Evolutionary conservation across 2,888 invertebrate species (phyloP).

Genomic region (Drosophila peninsularis): DNA sequence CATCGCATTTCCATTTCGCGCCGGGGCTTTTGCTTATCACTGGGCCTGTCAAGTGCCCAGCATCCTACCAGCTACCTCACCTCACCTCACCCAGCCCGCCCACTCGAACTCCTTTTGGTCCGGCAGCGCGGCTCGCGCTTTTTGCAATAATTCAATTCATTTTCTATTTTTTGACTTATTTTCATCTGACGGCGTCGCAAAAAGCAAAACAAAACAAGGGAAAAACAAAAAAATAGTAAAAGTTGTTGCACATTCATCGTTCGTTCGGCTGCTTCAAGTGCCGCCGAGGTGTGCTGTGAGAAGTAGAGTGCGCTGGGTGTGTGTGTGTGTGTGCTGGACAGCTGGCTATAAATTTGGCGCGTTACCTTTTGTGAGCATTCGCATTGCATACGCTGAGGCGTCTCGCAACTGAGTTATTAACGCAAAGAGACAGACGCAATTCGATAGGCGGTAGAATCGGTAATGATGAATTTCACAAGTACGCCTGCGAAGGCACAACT

Average conservation of each 20-base stretch:
- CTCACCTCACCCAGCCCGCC: background rate
- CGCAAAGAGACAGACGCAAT: constrained; percentile 10
- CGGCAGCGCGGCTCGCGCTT: constrained; percentile 56
- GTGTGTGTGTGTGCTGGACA: constrained; percentile 3
- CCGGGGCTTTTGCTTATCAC: constrained; percentile 76
- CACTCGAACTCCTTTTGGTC: constrained; percentile 9
- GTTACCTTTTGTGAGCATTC: constrained; percentile 56
- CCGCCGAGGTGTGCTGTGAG: constrained; percentile 1
- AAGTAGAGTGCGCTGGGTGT: background rate
- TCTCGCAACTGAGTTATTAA: constrained; percentile 24
- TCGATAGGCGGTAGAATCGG: constrained; percentile 1
- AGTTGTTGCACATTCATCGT: constrained; percentile 64
- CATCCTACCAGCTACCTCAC: constrained; percentile 26
- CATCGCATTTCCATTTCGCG: constrained; percentile 69
- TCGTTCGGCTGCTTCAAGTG: constrained; percentile 45
- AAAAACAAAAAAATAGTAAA: constrained; percentile 42
- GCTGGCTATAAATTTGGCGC: constrained; percentile 57
- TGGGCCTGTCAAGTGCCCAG: constrained; percentile 75
- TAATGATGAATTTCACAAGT: constrained; percentile 7
- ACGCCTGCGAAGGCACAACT: background rate
- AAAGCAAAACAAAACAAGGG: constrained; percentile 42
- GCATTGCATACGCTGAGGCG: constrained; percentile 50
- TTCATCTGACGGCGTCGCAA: constrained; percentile 63
- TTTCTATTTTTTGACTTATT: constrained; percentile 81
- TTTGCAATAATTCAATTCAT: constrained; percentile 83